Percentiles rank a stretch among this genome's conserved stretches.
Evolutionary conservation across 2,113 vertebrate genomes (phyloP).

Genomic region (Rhodinocichla rosea): DNA sequence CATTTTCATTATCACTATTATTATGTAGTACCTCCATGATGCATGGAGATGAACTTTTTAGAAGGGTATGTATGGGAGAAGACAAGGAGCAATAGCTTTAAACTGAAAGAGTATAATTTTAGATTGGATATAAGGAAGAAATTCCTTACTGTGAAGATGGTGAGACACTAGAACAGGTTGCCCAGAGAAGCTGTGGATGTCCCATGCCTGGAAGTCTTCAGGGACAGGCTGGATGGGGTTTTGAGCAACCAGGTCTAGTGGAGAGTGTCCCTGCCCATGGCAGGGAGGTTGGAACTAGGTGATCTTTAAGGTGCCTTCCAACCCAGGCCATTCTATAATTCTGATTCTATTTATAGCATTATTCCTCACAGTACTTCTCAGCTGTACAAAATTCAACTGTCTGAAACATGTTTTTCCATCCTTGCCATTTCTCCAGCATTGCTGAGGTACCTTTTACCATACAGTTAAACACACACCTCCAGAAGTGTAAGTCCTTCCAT

Average conservation of each 20-base stretch:
- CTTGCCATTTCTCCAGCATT: background rate
- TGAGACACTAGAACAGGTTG: background rate
- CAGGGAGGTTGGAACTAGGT: background rate
- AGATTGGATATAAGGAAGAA: background rate
- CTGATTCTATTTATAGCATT: background rate
- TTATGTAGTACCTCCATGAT: background rate
- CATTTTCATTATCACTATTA: background rate
- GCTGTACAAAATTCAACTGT: background rate
- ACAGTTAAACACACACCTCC: background rate
- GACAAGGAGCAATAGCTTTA: background rate
- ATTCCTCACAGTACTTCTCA: background rate
- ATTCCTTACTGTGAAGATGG: background rate
- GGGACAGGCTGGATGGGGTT: background rate
- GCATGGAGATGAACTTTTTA: background rate
- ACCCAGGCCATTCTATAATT: background rate
- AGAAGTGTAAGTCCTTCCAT: background rate
- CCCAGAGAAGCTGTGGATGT: background rate
- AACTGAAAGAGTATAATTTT: background rate
- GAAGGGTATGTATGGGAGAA: background rate
- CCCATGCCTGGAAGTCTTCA: background rate
- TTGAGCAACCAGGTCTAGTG: background rate
- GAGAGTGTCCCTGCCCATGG: background rate
- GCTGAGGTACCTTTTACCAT: background rate
- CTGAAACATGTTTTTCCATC: background rate
- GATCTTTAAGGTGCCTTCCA: background rate